Conservation (phyloP, 2,113 vertebrate species). For the Albula glossodonta region DNA sequence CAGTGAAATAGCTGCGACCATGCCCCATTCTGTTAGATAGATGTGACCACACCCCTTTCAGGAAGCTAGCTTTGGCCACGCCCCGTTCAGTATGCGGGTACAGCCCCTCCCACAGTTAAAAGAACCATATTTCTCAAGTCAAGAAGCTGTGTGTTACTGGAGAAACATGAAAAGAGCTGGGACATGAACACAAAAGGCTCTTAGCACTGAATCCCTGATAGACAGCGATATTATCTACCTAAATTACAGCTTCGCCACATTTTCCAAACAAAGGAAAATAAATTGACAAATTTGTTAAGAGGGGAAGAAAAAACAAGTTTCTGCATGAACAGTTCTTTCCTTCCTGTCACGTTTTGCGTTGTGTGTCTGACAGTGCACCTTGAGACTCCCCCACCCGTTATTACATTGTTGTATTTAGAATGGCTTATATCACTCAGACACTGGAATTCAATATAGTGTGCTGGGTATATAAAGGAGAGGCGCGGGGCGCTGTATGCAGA, state of each 20-base stretch:
- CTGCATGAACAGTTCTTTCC: not conserved
- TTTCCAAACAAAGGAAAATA: not conserved
- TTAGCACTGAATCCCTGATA: not conserved
- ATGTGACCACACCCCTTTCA: no score
- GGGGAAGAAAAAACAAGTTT: not conserved
- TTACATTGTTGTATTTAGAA: not conserved
- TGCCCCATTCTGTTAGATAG: no score
- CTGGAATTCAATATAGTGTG: not conserved
- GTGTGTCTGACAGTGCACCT: not conserved
- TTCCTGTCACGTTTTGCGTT: not conserved
- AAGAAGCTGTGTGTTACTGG: no score
- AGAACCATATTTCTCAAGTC: no score
- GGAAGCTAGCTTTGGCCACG: no score
- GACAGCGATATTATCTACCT: not conserved
- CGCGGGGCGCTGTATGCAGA: not conserved
- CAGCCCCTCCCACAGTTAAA: no score
- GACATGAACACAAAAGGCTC: not conserved
- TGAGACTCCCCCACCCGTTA: not conserved
- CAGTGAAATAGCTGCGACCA: no score
- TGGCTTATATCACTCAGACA: not conserved
- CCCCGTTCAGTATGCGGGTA: no score
- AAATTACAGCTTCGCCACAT: not conserved
- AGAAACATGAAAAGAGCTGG: not conserved
- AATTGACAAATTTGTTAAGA: not conserved
- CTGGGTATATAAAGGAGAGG: not conserved